These are phyloP conservation scores for Catotricha subobsoleta DNA, from an alignment of 2,888 invertebrate genomes.

Conservation along the genomic window DNA sequence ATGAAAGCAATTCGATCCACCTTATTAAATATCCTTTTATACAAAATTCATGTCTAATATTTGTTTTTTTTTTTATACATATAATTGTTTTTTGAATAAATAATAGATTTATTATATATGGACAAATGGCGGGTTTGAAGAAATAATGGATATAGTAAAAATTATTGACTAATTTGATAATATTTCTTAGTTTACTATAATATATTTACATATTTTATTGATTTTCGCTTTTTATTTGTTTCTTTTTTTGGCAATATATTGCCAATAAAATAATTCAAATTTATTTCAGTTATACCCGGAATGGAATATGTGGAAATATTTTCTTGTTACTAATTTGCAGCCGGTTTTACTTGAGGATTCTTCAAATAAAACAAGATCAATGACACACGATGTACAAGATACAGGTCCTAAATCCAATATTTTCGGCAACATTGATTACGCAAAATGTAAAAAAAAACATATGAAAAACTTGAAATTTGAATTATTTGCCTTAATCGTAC, in stretches of 20 bases:
- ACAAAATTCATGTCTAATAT: no score
- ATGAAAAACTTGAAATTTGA: neutral
- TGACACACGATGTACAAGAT: slow-evolving; percentile 62
- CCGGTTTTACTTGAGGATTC: slow-evolving; percentile 55
- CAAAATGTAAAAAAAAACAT: slow-evolving; percentile 47
- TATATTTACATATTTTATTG: no score
- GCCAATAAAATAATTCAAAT: neutral
- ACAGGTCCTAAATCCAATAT: slow-evolving; percentile 68
- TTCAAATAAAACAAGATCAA: slow-evolving; percentile 55
- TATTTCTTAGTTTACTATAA: no score
- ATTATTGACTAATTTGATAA: no score
- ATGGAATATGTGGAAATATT: slow-evolving; percentile 59
- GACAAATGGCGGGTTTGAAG: no score
- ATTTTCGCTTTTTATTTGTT: no score
- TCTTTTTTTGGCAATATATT: neutral
- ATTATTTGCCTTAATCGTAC: neutral
- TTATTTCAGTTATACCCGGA: slow-evolving; percentile 33
- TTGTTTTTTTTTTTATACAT: no score
- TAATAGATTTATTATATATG: no score
- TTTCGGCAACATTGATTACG: slow-evolving; percentile 73
- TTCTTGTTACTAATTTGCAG: slow-evolving; percentile 56
- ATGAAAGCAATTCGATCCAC: no score
- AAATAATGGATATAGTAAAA: no score
- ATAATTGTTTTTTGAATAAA: no score
- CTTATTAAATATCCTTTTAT: no score